Evolutionary conservation across 2,888 invertebrate species (phyloP), one percentile per base, ranked within the genome.

Genomic region (Anthophora plumipes): DNA sequence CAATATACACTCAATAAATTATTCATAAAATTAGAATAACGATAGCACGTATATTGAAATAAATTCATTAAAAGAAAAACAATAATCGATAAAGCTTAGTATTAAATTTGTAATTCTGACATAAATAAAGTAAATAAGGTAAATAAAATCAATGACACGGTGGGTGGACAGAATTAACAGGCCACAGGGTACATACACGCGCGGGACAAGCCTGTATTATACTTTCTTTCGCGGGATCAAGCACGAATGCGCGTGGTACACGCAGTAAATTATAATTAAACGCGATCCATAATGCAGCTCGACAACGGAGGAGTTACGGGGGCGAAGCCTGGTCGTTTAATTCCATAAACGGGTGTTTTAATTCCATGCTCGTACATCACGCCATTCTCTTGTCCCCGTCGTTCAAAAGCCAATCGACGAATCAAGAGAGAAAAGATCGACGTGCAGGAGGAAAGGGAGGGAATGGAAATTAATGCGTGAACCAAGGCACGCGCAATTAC

Each of bases 351-450:
- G 50, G 68, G 61, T 31, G 54, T 80, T 85, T 82, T 80, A 69
- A 84, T 84, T 80, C 66, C 14, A 22, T 46, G 61, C 73, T 70
- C 69, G 74, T 80, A 63, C 76, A 74, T 85, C 82, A 79, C 77
- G 59, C 64, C 64, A 64, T 81, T 70, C 66, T 41, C 50, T 39
- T 12, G 66, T 71, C 68, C 66, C 61, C 66, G 85, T 67, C 74
- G 73, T 79, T 85, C 81, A 85, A 85, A 86, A 78, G 84, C 80
- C 78, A 78, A 85, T 85, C 76, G 84, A 41, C 31, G 14, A 39
- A 60, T 72, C 48, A 25, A 25, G 66, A 54, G 22, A 39, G 67
- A 25, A 17, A 46, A n/a, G n/a, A n/a, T n/a, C n/a, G n/a, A n/a
- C n/a, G n/a, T n/a, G n/a, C n/a, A 1, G 46, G 46, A 66, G 68